Evolutionary conservation across 2,113 vertebrate species (phyloP).

Genomic region (Hiodon tergisus): DNA sequence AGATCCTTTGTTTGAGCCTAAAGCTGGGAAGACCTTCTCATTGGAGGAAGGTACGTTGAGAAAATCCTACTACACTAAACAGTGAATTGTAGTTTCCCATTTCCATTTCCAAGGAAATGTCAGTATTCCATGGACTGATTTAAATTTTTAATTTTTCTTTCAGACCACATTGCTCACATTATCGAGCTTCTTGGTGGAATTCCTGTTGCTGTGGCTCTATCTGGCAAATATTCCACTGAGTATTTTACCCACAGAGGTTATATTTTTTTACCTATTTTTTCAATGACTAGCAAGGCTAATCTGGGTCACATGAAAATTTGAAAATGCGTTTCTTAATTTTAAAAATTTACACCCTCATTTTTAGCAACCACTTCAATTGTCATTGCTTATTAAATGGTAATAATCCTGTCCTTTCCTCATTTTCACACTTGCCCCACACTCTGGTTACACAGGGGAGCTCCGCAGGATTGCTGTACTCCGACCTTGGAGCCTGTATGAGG

Average conservation of each 20-base stretch:
- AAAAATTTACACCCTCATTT: background rate
- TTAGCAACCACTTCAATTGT: background rate
- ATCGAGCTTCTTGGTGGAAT: constrained; percentile 76
- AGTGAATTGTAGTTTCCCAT: background rate
- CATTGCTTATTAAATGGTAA: background rate
- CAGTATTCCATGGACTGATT: constrained; percentile 2
- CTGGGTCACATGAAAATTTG: no score
- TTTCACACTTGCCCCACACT: background rate
- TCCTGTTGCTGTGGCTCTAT: constrained; percentile 60
- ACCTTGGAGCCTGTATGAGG: constrained; percentile 60
- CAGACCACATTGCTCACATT: constrained; percentile 77
- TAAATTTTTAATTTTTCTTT: constrained; percentile 20
- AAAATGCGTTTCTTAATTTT: no score
- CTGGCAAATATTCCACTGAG: constrained; percentile 67
- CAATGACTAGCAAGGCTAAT: background rate
- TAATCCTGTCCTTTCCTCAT: background rate
- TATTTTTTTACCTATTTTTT: background rate
- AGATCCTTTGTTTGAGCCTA: constrained; percentile 71
- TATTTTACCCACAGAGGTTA: constrained; percentile 75
- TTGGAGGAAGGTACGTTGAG: constrained; percentile 69
- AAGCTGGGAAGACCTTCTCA: constrained; percentile 64
- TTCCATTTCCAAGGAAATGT: background rate
- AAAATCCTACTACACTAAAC: background rate
- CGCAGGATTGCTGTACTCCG: constrained; percentile 55
- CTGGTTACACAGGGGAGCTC: constrained; percentile 60